Evolutionary conservation across 2,797 vertebrate genomes (phyloP), one percentile per base, ranked within the genome.

Genomic region (Chloroceryle amazona): DNA sequence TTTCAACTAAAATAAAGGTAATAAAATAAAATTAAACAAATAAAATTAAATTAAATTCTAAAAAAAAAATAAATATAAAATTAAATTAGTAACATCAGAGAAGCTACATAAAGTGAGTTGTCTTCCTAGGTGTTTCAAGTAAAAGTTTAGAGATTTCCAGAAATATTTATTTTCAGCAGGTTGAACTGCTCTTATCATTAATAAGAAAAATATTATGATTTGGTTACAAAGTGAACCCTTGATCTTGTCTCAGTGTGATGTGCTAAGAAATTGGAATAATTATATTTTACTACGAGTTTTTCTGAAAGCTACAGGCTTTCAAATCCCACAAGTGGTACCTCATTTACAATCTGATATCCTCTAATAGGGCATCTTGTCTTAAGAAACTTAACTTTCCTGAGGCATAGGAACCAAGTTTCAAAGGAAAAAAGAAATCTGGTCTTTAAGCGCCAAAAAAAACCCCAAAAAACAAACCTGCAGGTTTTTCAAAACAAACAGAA

Each of bases 141-240:
- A 68, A 90, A 94, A 89, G 4, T 47, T 68, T 74, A 89, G 62
- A 88, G 16, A 33, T 72, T 58, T 76, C 31, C 22, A 95, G 74
- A 89, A 44, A 81, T 25, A 75, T 3, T 72, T 67, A 31, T 29
- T 82, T 61, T 73, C 42, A 91, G 70, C 15, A 35, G 11, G 42
- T 92, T 87, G 21, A 49, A 86, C 74, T 81, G 20, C 3, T 89
- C 81, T 80, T 62, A 72, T 95, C 44, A 89, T 96, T 93, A 86
- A 68, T 93, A 90, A 93, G 67, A 75, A 91, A 97, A 92, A 88
- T 82, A 55, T 70, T 84, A 76, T 31, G 54, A 90, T 93, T 95
- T 90, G 41, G 8, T 37, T 96, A 60, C 68, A 84, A 78, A 85
- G 90, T 81, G 44, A 91, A 76, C 60, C 10, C n/a, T 86, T 31